phyloP scores from a whole-genome alignment of 1,140 invertebrate species.

The Cylas formicarius region DNA sequence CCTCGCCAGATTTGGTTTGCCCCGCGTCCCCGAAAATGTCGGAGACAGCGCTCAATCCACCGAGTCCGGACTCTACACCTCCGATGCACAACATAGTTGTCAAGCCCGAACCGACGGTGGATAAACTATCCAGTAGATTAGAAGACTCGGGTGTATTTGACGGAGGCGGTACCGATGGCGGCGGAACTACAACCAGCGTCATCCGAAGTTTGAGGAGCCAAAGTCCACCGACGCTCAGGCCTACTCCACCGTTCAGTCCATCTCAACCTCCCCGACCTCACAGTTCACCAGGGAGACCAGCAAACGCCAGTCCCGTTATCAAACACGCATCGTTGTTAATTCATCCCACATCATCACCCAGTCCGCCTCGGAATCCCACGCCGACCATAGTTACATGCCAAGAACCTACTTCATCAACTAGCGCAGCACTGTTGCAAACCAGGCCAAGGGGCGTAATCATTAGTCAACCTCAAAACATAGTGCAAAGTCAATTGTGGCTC shows the following conservation, averaged over 20 bases:
- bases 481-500: constrained; percentile 53
- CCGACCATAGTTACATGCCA: constrained; percentile 30
- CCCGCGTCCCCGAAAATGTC: constrained; percentile 65
- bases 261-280: constrained; percentile 40
- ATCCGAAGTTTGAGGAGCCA: constrained; percentile 34
- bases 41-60: constrained; percentile 41
- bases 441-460: constrained; percentile 41
- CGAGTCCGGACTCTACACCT: constrained; percentile 38
- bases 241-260: constrained; percentile 34
- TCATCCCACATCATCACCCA: constrained; percentile 32
- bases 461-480: constrained; percentile 40
- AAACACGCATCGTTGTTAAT: constrained; percentile 36
- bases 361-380: constrained; percentile 21
- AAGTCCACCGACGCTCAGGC: constrained; percentile 34
- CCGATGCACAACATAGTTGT: constrained; percentile 21
- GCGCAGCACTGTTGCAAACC: constrained; percentile 24
- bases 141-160: constrained; percentile 37
- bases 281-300: constrained; percentile 38
- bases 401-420: constrained; percentile 34
- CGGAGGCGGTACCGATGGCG: constrained; percentile 28
- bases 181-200: constrained; percentile 30
- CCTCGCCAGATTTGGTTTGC: constrained; percentile 74
- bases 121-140: constrained; percentile 32
- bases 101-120: constrained; percentile 28
- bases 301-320: constrained; percentile 36